Evolutionary conservation across 2,797 vertebrate genomes (phyloP).

Genomic region (Tolypeutes matacus): DNA sequence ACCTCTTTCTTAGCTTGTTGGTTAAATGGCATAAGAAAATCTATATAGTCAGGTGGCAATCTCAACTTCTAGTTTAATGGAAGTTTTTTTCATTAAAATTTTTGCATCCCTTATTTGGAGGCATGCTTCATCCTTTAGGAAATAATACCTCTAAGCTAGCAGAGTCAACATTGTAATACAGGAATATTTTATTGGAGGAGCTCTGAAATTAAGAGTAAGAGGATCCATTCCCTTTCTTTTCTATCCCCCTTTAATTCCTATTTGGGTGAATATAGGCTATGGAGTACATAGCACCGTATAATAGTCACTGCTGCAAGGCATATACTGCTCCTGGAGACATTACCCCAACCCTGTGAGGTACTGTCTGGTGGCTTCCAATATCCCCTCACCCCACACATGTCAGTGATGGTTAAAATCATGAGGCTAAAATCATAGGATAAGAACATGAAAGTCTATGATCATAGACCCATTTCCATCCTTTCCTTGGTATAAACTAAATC

Average conservation of each 20-base stretch:
- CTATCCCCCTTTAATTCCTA: rapidly evolving
- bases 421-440: not conserved
- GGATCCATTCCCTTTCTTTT: not conserved
- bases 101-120: not conserved
- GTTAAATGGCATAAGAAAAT: not conserved
- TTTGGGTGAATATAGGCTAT: not conserved
- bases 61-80: not conserved
- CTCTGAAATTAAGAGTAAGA: not conserved
- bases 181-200: not conserved
- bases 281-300: not conserved
- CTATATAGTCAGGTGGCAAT: rapidly evolving
- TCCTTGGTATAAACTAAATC: not conserved
- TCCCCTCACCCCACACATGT: not conserved
- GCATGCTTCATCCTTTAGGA: not conserved
- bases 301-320: not conserved
- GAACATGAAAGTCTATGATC: not conserved
- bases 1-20: not conserved
- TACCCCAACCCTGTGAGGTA: not conserved
- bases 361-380: not conserved
- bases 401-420: not conserved
- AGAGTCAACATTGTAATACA: not conserved
- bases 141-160: not conserved
- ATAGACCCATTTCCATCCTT: not conserved
- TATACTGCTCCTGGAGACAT: not conserved
- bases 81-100: not conserved